Base-by-base conservation (phyloP, 2,888 invertebrate species). In the Melanchra persicariae region DNA sequence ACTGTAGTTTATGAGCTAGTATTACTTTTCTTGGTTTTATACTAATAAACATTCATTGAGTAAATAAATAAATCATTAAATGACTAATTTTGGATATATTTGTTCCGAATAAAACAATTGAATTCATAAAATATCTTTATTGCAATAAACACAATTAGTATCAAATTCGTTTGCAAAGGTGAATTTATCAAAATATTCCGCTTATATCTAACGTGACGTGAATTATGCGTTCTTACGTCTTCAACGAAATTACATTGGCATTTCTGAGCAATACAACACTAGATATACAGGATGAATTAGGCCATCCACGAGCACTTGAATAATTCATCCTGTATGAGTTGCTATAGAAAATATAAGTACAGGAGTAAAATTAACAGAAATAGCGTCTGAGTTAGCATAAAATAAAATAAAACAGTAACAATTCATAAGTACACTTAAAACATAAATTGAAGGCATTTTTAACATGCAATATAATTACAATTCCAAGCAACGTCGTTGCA, bases 131-230 rank as follows among this genome's bases (percentile, higher is more conserved):
- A 82, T 64, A 76, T 60, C 43, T 84, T 78, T 84, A 84, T 74
- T 86, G 68, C 71, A 77, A 75, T 70, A 77, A 73, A 77, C 73
- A 70, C 51, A 76, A 47, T 45, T 73, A 71, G 68, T 85, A 86
- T 74, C 75, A 79, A 75, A 81, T 75, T 75, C 47, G 54, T 49
- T 70, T 58, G 65, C 61, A 67, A 66, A 72, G n/a, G 65, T 60
- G 70, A 55, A 69, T 64, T 70, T 82, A 80, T 81, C 76, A 86
- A 84, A 86, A 80, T 62, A 69, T 64, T 76, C 54, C 34, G 24
- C 74, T 82, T 79, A 10, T 19, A 68, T 45, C 69, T 79, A 79
- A 19, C 17, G 37, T 64, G 60, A 26, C 30, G 47, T 57, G 12
- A 45, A 64, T 66, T 64, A 81, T 65, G 64, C 58, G 4, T 19